Evolutionary conservation across 2,888 invertebrate genomes (phyloP).

Genomic region (Cheilosia scutellata): DNA sequence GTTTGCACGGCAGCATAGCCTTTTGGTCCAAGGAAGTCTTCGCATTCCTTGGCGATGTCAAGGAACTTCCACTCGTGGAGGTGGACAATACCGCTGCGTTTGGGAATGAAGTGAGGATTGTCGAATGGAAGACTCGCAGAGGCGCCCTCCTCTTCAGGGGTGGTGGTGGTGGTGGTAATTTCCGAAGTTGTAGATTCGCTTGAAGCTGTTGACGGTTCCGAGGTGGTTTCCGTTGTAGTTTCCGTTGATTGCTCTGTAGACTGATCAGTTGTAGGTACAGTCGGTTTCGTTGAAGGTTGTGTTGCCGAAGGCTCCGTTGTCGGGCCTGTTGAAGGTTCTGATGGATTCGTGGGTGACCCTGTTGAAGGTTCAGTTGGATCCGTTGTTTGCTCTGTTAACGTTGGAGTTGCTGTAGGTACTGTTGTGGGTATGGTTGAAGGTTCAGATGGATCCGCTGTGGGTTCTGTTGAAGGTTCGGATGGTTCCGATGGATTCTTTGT

Average conservation of each 20-base stretch:
- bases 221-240: not conserved
- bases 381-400: not conserved
- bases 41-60: conserved; percentile 89
- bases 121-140: conserved; percentile 52
- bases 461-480: not conserved
- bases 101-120: conserved; percentile 39
- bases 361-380: not conserved
- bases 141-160: conserved; percentile 20
- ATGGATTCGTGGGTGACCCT: not conserved
- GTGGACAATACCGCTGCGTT: conserved; percentile 86
- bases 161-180: not conserved
- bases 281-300: not conserved
- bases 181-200: conserved; percentile 6
- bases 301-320: not conserved
- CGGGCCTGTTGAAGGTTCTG: not conserved
- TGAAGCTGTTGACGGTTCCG: not conserved
- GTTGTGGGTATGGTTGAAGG: not conserved
- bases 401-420: not conserved
- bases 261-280: not conserved
- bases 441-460: not conserved
- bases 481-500: not conserved
- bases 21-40: conserved; percentile 87
- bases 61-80: conserved; percentile 90
- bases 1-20: conserved; percentile 87
- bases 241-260: not conserved